A percentile compares a stretch with the other conserved stretches of the same genome.
Evolutionary conservation across 2,888 invertebrate genomes (phyloP).

Genomic region (Orchesellides sinensis): DNA sequence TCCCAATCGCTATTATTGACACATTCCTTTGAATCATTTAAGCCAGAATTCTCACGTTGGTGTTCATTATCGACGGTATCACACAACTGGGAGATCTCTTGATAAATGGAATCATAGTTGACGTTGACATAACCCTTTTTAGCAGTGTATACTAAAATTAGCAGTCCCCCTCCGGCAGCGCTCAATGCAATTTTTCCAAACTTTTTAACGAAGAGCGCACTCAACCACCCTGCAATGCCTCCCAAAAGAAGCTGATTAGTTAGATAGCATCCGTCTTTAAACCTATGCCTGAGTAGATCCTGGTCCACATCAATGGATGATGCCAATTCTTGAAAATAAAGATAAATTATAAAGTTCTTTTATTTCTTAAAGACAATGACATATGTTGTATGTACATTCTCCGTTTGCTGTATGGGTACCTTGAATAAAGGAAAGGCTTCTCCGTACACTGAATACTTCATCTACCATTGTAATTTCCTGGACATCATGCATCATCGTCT

Average conservation of each 20-base stretch:
- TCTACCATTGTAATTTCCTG: constrained; percentile 39
- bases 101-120: constrained; percentile 67
- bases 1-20: neutral
- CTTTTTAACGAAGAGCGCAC: constrained; percentile 62
- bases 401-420: neutral
- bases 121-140: constrained; percentile 66
- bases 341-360: neutral
- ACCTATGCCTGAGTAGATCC: constrained; percentile 38
- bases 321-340: constrained; percentile 39
- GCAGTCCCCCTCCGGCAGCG: constrained; percentile 58
- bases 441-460: constrained; percentile 34
- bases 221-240: constrained; percentile 55
- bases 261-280: constrained; percentile 41
- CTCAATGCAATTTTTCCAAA: constrained; percentile 65
- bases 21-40: neutral
- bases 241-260: constrained; percentile 59
- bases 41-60: neutral
- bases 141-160: constrained; percentile 57
- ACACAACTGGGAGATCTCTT: constrained; percentile 56
- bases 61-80: constrained; percentile 4
- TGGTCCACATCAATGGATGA: constrained; percentile 63
- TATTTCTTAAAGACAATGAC: neutral
- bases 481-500: neutral
- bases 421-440: constrained; percentile 47
- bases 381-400: neutral